Evolutionary conservation across 2,888 invertebrate species (phyloP).

Genomic region (Lithophane leautieri): DNA sequence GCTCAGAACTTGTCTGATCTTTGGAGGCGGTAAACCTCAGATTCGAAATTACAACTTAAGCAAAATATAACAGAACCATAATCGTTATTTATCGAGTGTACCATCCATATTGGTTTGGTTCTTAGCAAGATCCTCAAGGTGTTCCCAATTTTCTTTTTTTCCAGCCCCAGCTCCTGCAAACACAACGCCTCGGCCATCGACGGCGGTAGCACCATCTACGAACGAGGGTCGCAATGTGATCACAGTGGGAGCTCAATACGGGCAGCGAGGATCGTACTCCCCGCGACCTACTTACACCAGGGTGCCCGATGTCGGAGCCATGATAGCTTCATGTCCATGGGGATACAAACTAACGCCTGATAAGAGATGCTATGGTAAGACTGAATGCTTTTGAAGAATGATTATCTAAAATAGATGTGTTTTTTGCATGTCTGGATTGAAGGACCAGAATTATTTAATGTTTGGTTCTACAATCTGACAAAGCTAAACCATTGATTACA

Average conservation of each 20-base stretch:
- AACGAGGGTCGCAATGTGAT: slow-evolving; percentile 79
- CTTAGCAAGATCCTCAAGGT: not conserved
- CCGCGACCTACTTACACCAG: slow-evolving; percentile 77
- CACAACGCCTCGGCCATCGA: slow-evolving; percentile 52
- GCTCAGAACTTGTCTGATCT: no score
- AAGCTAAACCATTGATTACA: no score
- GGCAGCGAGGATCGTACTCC: slow-evolving; percentile 80
- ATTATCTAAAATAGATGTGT: not conserved
- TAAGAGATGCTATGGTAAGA: slow-evolving; percentile 90
- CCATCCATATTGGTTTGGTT: not conserved
- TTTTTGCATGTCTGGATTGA: not conserved
- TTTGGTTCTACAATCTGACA: not conserved
- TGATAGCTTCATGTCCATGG: slow-evolving; percentile 91
- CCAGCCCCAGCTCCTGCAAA: slow-evolving; percentile 57
- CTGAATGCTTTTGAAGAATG: not conserved
- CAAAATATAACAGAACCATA: not conserved
- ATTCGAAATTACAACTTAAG: not conserved
- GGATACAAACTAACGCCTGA: slow-evolving; percentile 95
- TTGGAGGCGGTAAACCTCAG: not conserved
- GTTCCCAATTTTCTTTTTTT: not conserved
- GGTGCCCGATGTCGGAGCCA: slow-evolving; percentile 72
- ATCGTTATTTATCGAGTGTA: not conserved
- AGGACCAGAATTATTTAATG: not conserved
- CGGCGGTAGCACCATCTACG: slow-evolving; percentile 55
- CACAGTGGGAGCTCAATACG: slow-evolving; percentile 87